These are phyloP conservation scores for Musca vetustissima DNA, from an alignment of 1,140 invertebrate genomes.

Conservation along the genomic window DNA sequence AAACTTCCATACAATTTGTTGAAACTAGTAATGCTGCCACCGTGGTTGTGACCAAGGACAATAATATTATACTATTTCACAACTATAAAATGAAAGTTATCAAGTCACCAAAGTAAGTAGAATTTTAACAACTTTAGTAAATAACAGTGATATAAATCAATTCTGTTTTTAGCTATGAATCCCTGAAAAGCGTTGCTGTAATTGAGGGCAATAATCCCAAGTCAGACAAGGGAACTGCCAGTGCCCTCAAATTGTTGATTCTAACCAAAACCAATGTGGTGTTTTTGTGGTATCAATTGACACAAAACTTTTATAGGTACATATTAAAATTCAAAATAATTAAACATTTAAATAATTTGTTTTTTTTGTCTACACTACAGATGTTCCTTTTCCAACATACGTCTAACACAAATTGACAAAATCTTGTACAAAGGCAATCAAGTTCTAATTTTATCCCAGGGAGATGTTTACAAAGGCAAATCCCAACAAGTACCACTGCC, in stretches of 20 bases:
- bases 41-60: constrained; percentile 42
- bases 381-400: constrained; percentile 43
- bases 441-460: constrained; percentile 44
- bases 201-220: constrained; percentile 42
- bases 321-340: constrained; percentile 9
- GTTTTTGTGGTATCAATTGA: constrained; percentile 53
- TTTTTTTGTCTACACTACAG: constrained; percentile 28
- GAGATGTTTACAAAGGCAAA: constrained; percentile 51
- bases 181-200: constrained; percentile 46
- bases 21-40: constrained; percentile 50
- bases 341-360: not conserved
- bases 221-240: constrained; percentile 43
- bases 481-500: constrained; percentile 42
- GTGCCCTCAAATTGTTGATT: constrained; percentile 46
- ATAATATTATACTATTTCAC: constrained; percentile 43
- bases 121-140: not conserved
- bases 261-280: constrained; percentile 50
- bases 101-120: constrained; percentile 47
- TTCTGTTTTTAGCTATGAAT: constrained; percentile 39
- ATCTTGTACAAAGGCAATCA: constrained; percentile 50
- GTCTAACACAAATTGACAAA: constrained; percentile 44
- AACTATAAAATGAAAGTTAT: constrained; percentile 45
- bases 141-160: not conserved
- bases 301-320: constrained; percentile 50
- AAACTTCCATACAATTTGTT: constrained; percentile 42